A percentile compares a stretch with the other conserved stretches of the same genome.
These are phyloP conservation scores for Tribolium madens DNA, from an alignment of 1,140 invertebrate genomes.

Conservation along the genomic window DNA sequence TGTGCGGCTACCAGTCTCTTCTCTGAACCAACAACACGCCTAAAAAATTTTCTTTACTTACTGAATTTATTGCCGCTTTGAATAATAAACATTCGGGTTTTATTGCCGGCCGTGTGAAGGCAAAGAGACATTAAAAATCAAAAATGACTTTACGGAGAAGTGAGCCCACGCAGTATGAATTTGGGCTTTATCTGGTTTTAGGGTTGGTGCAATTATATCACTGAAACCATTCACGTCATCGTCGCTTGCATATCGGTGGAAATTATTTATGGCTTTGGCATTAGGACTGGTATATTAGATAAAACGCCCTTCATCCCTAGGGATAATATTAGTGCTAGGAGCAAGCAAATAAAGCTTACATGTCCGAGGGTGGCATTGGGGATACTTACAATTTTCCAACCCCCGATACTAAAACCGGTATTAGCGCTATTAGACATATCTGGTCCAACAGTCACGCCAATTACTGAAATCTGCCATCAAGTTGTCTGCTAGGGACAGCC, in stretches of 20 bases:
- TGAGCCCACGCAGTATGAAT: not conserved
- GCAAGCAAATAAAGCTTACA: slow-evolving; percentile 59
- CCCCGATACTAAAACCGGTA: slow-evolving; percentile 51
- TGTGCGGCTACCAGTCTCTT: slow-evolving; percentile 35
- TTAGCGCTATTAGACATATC: slow-evolving; percentile 61
- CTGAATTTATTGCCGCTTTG: slow-evolving; percentile 43
- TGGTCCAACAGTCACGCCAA: slow-evolving; percentile 60
- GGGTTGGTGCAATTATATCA: slow-evolving; percentile 19
- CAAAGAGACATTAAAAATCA: not conserved
- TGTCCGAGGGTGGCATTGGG: slow-evolving; percentile 51
- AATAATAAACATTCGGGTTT: slow-evolving; percentile 43
- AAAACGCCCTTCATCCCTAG: slow-evolving; percentile 55
- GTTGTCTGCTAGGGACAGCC: slow-evolving; percentile 10
- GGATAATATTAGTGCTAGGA: slow-evolving; percentile 59
- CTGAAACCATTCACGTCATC: not conserved
- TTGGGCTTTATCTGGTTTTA: not conserved
- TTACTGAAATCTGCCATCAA: slow-evolving; percentile 51
- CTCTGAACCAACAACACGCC: slow-evolving; percentile 20
- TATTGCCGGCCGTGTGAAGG: slow-evolving; percentile 31
- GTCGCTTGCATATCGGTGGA: slow-evolving; percentile 14
- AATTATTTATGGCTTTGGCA: slow-evolving; percentile 50
- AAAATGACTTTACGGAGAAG: slow-evolving; percentile 25
- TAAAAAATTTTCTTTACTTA: slow-evolving; percentile 35
- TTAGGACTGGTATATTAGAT: slow-evolving; percentile 55
- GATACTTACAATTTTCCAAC: slow-evolving; percentile 8